Evolutionary conservation across 2,113 vertebrate species (phyloP).

Genomic region (Rhabdornis inornatus): DNA sequence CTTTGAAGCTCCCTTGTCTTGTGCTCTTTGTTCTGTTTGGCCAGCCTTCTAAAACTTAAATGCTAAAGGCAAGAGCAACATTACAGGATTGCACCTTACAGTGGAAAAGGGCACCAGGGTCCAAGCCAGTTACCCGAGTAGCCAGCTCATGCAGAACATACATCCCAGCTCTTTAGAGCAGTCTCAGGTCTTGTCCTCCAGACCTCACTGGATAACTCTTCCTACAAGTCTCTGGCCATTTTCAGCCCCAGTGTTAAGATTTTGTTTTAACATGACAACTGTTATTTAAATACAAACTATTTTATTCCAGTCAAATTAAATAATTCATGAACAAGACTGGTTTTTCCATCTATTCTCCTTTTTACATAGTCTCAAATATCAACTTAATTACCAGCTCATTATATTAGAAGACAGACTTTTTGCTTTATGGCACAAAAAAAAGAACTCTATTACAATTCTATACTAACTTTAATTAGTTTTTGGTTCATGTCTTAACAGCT

Average conservation of each 20-base stretch:
- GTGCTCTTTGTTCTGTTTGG: background rate
- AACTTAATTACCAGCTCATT: background rate
- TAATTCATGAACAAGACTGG: background rate
- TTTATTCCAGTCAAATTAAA: background rate
- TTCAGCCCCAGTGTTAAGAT: background rate
- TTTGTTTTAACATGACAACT: background rate
- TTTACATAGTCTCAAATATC: background rate
- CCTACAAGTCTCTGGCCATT: background rate
- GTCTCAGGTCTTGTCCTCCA: background rate
- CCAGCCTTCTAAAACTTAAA: rapidly evolving
- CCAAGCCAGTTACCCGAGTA: background rate
- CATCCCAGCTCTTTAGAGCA: background rate
- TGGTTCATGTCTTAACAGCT: background rate
- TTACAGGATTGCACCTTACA: background rate
- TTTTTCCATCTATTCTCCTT: background rate
- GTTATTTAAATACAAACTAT: background rate
- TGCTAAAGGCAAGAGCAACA: rapidly evolving
- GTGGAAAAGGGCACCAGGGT: background rate
- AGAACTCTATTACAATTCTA: background rate
- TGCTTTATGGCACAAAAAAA: background rate
- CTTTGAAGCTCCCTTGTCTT: background rate
- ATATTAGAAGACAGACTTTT: background rate
- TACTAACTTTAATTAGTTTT: background rate
- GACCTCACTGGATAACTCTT: background rate
- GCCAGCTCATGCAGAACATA: background rate